Evolutionary conservation across 2,797 vertebrate species (phyloP), one percentile per base, ranked within the genome.

Genomic region (Sphenodon punctatus): DNA sequence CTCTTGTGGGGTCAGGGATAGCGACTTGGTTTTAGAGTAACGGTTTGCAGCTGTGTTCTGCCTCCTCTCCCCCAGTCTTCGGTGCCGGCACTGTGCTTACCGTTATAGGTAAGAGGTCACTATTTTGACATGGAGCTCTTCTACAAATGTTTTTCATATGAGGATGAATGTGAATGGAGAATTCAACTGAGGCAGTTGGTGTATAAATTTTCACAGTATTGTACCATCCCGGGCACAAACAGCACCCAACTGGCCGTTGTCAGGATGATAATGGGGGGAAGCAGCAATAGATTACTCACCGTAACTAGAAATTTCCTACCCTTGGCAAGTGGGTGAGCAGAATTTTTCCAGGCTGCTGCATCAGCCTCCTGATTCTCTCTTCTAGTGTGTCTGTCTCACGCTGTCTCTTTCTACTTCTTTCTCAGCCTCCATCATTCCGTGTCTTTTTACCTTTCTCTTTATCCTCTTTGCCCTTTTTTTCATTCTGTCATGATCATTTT

Each of bases 51-150:
- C 79, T 69, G 80, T 92, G 88, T 4, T 70, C 71, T 81, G 73
- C 74, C 77, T 79, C 81, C 20, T 70, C 2, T 0, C 84, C 58
- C 7, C 84, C 85, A 58, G 2, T 15, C 22, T 94, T 92, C 17
- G 87, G 88, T 55, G 4, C 1, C 0, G 78, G 84, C 32, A 86
- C 82, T 43, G 71, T 56, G 51, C 84, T 94, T 64, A 87, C 30
- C 2, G 84, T 92, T 80, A 78, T 39, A 90, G 85, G 87, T 90
- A 88, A 43, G 82, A 39, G 59, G 23, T 16, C 46, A 19, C 11
- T 59, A 30, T 68, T 67, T 60, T 32, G 30, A 45, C 12, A n/a
- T 0, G 17, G 30, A 59, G 22, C 16, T 10, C 38, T 43, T 4
- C 45, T 2, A 7, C 1, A 16, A 42, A n/a, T 9, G 13, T 41